Conservation (phyloP, 2,113 vertebrate species). For the Sander lucioperca region DNA sequence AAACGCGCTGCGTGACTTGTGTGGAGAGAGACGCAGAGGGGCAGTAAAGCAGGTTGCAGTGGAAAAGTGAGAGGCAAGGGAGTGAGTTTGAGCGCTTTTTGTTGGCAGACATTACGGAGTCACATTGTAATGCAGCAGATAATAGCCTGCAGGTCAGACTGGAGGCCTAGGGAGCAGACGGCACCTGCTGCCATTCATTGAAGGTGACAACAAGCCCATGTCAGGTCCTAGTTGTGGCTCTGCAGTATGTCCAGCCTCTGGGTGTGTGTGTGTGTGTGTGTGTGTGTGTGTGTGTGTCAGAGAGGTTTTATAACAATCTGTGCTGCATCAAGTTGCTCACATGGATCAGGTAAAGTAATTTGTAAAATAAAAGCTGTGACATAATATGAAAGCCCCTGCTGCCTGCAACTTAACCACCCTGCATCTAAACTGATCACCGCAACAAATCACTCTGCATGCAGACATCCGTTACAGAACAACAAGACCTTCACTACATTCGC, state of each 20-base stretch:
- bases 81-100: constrained; percentile 30
- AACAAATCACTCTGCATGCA: constrained; percentile 27
- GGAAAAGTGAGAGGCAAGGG: constrained; percentile 27
- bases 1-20: constrained; percentile 28
- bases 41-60: constrained; percentile 5
- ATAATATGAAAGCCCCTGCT: constrained; percentile 7
- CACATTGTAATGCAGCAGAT: constrained; percentile 72
- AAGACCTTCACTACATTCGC: background rate
- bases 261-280: background rate
- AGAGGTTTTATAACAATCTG: constrained; percentile 41
- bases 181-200: constrained; percentile 75
- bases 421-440: constrained; percentile 33
- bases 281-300: background rate
- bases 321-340: constrained; percentile 22
- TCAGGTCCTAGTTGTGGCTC: constrained; percentile 51
- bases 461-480: constrained; percentile 25
- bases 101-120: constrained; percentile 58
- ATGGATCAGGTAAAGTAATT: background rate
- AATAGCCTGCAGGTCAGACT: constrained; percentile 69
- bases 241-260: constrained; percentile 33
- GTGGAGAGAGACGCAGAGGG: background rate
- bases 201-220: constrained; percentile 72
- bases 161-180: constrained; percentile 38
- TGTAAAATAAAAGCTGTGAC: background rate
- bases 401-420: constrained; percentile 28